phyloP scores from a whole-genome alignment of 2,888 invertebrate species.

The Drosophila ezoana region DNA sequence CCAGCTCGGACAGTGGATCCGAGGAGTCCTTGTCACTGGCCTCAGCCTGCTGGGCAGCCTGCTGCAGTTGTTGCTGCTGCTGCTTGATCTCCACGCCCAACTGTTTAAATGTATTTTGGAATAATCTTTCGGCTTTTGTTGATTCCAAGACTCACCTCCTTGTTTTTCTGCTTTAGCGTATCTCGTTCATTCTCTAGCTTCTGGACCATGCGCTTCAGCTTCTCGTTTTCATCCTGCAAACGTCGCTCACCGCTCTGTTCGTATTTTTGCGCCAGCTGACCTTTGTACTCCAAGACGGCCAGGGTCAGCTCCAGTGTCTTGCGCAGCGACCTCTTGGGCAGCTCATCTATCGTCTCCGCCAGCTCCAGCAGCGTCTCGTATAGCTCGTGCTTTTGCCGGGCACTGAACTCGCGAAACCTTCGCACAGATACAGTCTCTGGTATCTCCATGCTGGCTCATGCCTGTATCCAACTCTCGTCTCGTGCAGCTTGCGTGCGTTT shows the following conservation, averaged over 20 bases:
- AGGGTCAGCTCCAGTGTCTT: constrained; percentile 82
- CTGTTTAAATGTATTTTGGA: constrained; percentile 40
- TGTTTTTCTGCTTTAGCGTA: constrained; percentile 73
- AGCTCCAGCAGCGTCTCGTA: constrained; percentile 79
- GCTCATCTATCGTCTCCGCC: constrained; percentile 74
- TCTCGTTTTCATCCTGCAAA: constrained; percentile 82
- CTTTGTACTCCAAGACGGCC: constrained; percentile 82
- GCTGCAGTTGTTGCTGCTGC: constrained; percentile 79
- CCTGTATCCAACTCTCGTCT: constrained; percentile 26
- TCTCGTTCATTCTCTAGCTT: constrained; percentile 82
- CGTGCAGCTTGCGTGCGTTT: constrained; percentile 31
- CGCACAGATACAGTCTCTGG: constrained; percentile 81
- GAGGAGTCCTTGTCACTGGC: constrained; percentile 85
- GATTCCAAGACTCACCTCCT: constrained; percentile 65
- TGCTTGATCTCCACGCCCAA: constrained; percentile 80
- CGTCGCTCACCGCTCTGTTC: constrained; percentile 70
- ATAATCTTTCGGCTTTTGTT: no score
- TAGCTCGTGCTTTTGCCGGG: constrained; percentile 81
- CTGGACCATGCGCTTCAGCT: constrained; percentile 80
- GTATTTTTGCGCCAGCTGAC: constrained; percentile 72
- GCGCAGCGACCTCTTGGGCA: constrained; percentile 82
- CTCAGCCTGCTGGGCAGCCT: constrained; percentile 74
- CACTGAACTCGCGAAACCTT: constrained; percentile 78
- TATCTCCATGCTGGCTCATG: constrained; percentile 77
- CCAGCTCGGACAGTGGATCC: constrained; percentile 86